Base-by-base conservation (phyloP, 2,797 vertebrate genomes). In the Tarsius wallacei region DNA sequence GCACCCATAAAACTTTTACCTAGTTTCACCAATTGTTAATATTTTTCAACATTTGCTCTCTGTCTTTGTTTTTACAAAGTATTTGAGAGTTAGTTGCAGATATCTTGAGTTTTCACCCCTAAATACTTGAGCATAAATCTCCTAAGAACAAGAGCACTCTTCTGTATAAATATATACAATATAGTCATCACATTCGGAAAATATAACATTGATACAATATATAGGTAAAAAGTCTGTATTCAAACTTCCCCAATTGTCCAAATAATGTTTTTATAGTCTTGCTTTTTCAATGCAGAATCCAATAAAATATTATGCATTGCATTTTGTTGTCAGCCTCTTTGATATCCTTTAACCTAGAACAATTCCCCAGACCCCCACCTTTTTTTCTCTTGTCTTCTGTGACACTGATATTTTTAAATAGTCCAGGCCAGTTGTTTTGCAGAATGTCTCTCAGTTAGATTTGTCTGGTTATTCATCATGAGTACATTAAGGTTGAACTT, bases 391-490 rank as follows among this genome's bases (percentile, higher is more conserved):
- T 64, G 57, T 73, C 26, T 90, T 97, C 91, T 76, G 71, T 85
- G 47, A 81, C 26, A 80, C 55, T 76, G 81, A 74, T 24, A 61
- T 64, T 76, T 97, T 95, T 94, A 2, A 91, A 87, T 26, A 77
- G 19, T 93, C 11, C n/a, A 86, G n/a, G 68, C 19, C 19, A 80
- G 31, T 88, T 68, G 61, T 95, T 96, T 90, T 96, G 2, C 57
- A 78, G 33, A 90, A 93, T 93, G 13, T 93, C 26, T 82, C 61
- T 94, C 90, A 92, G 1, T 47, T 86, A 26, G 33, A 68, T 94
- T 77, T 91, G 31, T 93, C 90, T 77, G 31, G 81, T 90, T 94
- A 74, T 94, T 94, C 59, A 22, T 94, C 28, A n/a, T 71, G 14
- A 92, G 70, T 78, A 88, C 57, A 17, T 51, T 87, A 51, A 66